Conservation (phyloP, 2,888 invertebrate genomes). For the Prenolepis imparis region DNA sequence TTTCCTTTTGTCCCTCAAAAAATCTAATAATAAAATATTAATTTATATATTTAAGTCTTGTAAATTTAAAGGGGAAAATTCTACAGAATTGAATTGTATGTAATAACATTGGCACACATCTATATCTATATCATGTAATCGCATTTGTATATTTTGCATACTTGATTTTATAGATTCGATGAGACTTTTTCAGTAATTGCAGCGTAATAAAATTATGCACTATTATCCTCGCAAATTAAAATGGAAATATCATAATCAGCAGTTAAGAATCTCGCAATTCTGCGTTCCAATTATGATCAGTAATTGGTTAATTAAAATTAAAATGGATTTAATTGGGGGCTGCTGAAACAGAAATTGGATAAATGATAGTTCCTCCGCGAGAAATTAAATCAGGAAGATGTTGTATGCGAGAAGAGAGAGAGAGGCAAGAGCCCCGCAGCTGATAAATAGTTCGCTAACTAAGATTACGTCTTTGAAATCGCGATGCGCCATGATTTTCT, state of each 20-base stretch:
- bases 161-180: background rate
- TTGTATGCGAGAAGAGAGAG: background rate
- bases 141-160: background rate
- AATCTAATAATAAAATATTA: no score
- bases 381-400: slow-evolving; percentile 38
- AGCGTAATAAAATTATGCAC: slow-evolving; percentile 22
- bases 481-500: slow-evolving; percentile 30
- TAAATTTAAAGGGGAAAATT: no score
- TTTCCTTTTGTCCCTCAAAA: background rate
- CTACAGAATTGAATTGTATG: no score
- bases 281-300: slow-evolving; percentile 16
- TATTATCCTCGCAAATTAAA: background rate
- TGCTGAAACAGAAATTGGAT: slow-evolving; percentile 31
- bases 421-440: background rate
- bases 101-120: no score
- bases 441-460: slow-evolving; percentile 40
- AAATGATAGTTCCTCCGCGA: slow-evolving; percentile 13
- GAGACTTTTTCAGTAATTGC: slow-evolving; percentile 12
- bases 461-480: slow-evolving; percentile 48
- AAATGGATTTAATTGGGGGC: slow-evolving; percentile 6
- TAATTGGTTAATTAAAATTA: slow-evolving; percentile 35
- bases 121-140: background rate
- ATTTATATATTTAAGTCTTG: no score
- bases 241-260: slow-evolving; percentile 10
- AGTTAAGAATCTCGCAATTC: slow-evolving; percentile 4